Evolutionary conservation across 23 tunicate genomes (phyloP), one percentile per base, ranked within the genome.

Genomic region (Ascidia mentula): DNA sequence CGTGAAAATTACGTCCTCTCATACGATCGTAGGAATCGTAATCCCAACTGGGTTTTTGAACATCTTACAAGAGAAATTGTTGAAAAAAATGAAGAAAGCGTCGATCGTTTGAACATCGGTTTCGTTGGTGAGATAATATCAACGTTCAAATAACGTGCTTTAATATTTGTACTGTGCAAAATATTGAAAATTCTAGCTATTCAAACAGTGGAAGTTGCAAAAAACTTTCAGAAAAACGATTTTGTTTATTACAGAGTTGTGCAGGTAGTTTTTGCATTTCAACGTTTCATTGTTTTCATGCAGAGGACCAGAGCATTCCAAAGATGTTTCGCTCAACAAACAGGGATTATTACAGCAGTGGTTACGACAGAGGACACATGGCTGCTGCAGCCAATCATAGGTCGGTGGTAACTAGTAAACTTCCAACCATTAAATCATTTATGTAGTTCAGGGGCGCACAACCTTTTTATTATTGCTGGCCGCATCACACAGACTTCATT

Each of bases 351-450:
- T 61, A 13, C 18, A 60, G 40, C 34, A 80, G 87, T 77, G 99
- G 99, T 12, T 95, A 37, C 75, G 99, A 95, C 74, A 53, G 99
- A 75, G 99, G 99, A 12, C 99, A 95, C 79, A 38, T 95, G 34
- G 99, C 99, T 0, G 99, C 99, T 12, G 99, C 99, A 61, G 90
- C 99, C 37, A 95, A 95, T 90, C 99, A 95, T 69, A 79, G 86
- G 92, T 87, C 38, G 45, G 72, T 72, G 7, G 24, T n/a, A n/a
- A n/a, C n/a, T n/a, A n/a, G n/a, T n/a, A n/a, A n/a, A n/a, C n/a
- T n/a, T n/a, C n/a, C n/a, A n/a, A n/a, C n/a, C n/a, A n/a, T n/a
- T n/a, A n/a, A n/a, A n/a, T n/a, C n/a, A n/a, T n/a, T n/a, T n/a
- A n/a, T n/a, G n/a, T n/a, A n/a, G n/a, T n/a, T n/a, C n/a, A n/a